phyloP scores from a whole-genome alignment of 2,113 vertebrate genomes.

The Lepus americanus region DNA sequence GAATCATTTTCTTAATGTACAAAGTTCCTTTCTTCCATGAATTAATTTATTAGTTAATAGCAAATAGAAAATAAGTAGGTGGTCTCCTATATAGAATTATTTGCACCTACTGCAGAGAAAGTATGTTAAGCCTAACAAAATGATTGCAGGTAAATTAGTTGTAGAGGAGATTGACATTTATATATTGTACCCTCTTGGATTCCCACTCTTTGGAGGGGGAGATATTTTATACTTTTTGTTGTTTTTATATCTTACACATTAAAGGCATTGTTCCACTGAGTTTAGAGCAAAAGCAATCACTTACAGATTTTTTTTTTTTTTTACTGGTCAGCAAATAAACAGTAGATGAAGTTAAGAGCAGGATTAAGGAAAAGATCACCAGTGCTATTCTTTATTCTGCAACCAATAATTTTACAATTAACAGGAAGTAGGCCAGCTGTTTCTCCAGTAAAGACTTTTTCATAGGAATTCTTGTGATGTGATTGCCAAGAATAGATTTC shows the following conservation, averaged over 20 bases:
- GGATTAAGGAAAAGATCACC: slow-evolving; percentile 43
- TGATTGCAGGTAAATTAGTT: slow-evolving; percentile 3
- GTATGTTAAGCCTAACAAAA: slow-evolving; percentile 34
- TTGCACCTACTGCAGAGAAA: slow-evolving; percentile 42
- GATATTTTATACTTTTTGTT: slow-evolving; percentile 20
- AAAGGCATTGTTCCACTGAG: not conserved
- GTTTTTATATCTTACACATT: slow-evolving; percentile 31
- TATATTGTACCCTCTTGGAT: not conserved
- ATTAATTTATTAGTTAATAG: slow-evolving; percentile 26
- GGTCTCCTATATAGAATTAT: not conserved
- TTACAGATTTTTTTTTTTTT: not conserved
- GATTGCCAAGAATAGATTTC: slow-evolving; percentile 74
- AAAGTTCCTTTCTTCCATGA: not conserved
- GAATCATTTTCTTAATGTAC: slow-evolving; percentile 27
- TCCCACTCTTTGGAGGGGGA: not conserved
- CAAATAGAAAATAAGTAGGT: not conserved
- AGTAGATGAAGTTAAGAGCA: slow-evolving; percentile 7
- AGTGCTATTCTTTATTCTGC: slow-evolving; percentile 39
- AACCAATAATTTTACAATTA: slow-evolving; percentile 61
- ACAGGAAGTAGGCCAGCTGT: slow-evolving; percentile 59
- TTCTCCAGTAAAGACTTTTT: slow-evolving; percentile 45
- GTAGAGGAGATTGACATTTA: not conserved
- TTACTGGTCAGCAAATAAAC: slow-evolving; percentile 45
- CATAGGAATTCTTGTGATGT: slow-evolving; percentile 57
- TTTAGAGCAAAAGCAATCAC: slow-evolving; percentile 45